These are phyloP conservation scores for Brachionus plicatilis DNA, from an alignment of 1,140 invertebrate species.

Conservation along the genomic window DNA sequence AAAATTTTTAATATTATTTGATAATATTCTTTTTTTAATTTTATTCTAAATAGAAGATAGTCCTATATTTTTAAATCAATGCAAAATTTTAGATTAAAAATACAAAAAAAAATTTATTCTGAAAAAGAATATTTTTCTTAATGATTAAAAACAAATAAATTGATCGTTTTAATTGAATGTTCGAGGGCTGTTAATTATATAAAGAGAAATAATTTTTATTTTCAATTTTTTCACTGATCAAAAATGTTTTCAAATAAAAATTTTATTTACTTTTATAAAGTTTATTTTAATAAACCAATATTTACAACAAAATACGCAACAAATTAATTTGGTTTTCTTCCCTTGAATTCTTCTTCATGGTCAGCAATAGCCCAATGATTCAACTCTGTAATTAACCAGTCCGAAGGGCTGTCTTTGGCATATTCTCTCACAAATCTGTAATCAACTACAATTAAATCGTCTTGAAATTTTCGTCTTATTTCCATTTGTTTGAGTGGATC, in stretches of 20 bases:
- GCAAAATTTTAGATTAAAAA: no score
- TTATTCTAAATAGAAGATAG: no score
- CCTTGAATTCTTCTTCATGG: constrained; percentile 21
- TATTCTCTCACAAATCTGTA: constrained; percentile 40
- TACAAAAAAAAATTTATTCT: no score
- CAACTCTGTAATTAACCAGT: constrained; percentile 21
- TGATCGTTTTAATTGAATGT: no score
- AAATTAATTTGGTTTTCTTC: constrained; percentile 1
- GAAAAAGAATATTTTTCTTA: no score
- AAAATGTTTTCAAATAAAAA: not conserved
- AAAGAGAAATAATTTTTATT: no score
- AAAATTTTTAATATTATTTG: no score
- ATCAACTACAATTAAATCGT: constrained; percentile 27
- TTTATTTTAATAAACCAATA: not conserved
- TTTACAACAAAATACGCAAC: not conserved
- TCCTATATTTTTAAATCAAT: no score
- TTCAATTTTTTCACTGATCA: not conserved
- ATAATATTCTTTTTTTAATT: no score
- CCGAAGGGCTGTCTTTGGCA: not conserved
- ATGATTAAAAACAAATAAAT: no score
- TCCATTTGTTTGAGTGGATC: constrained; percentile 17
- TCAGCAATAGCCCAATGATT: constrained; percentile 36
- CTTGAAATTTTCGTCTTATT: constrained; percentile 24
- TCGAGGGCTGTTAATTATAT: no score
- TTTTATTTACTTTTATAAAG: not conserved